phyloP scores from a whole-genome alignment of 1,140 invertebrate genomes.

The Paracyclopina nana region DNA sequence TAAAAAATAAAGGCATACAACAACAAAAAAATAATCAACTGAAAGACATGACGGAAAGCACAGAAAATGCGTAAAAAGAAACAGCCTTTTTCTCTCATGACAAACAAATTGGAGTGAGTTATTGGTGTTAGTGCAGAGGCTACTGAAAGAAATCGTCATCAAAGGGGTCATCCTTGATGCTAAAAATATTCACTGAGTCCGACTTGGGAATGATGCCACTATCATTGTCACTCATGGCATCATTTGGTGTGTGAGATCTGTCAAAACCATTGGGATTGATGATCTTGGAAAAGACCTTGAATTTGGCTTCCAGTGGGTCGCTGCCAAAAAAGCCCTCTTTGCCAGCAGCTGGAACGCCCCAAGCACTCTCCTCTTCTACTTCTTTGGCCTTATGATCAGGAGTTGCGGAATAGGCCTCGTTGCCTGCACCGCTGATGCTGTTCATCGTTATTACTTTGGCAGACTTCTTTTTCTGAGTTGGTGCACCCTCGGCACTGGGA shows the following conservation, averaged over 20 bases:
- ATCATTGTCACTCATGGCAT: too few species aligned
- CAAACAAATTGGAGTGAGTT: too few species aligned
- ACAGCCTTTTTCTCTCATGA: too few species aligned
- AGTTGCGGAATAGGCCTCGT: background rate
- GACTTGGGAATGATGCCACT: too few species aligned
- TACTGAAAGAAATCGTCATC: slow-evolving; percentile 17
- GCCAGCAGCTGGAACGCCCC: background rate
- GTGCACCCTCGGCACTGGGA: too few species aligned
- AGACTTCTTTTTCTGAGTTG: background rate
- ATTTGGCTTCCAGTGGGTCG: background rate
- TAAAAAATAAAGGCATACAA: too few species aligned
- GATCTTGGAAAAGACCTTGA: slow-evolving; percentile 7
- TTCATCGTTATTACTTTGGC: background rate
- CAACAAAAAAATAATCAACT: too few species aligned
- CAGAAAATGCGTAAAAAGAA: too few species aligned
- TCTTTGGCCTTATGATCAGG: background rate
- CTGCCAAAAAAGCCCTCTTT: background rate
- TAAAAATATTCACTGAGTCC: slow-evolving; percentile 17
- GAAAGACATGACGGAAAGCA: too few species aligned
- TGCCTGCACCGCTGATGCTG: background rate
- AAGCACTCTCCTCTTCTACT: background rate
- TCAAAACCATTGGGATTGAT: too few species aligned
- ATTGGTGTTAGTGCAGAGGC: too few species aligned
- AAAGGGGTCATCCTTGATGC: slow-evolving; percentile 12
- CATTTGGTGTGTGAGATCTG: too few species aligned